Evolutionary conservation across 2,888 invertebrate genomes (phyloP), one percentile per base, ranked within the genome.

Genomic region (Polydrusus tereticollis): DNA sequence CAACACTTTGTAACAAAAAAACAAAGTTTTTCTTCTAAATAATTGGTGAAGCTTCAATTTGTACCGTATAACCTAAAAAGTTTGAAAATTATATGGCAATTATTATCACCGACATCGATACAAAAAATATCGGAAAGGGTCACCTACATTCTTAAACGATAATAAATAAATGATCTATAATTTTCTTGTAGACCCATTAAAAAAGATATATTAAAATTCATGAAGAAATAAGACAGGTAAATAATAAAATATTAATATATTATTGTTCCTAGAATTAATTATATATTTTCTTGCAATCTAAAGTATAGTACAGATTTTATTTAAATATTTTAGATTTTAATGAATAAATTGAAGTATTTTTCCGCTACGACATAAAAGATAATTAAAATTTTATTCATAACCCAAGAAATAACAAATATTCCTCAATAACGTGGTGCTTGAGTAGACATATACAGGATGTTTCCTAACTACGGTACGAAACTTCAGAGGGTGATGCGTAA

Each of bases 131-230:
- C 16, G 3, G n/a, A 7, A n/a, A n/a, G 50, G 52, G 52, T 55
- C 52, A 55, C 52, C 52, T 29, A 55, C 52, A 55, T 55, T 29
- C 12, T 29, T 29, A 16, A 55, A 29, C 3, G 8, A 23, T 50
- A 23, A 29, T 29, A 10, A 10, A 29, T 26, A 16, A 29, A 55
- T 55, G 4, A 29, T 6, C 29, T 7, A 18, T 55, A 16, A 14
- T 29, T 16, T 55, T 29, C 8, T 16, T n/a, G n/a, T 10, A 8
- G 18, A 10, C 29, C 8, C 18, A 55, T 4, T 29, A 29, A 55
- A 16, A 29, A 55, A 29, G 8, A 55, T 18, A 26, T 29, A 16
- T 18, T 16, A 55, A 29, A 18, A 33, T 55, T 55, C 10, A 55
- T 29, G 8, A 29, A 18, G 18, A 29, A 55, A 16, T 29, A 10